Percentiles rank a stretch among this genome's conserved stretches.
These are phyloP conservation scores for Piscicola geometra DNA, from an alignment of 2,888 invertebrate species.

Conservation along the genomic window DNA sequence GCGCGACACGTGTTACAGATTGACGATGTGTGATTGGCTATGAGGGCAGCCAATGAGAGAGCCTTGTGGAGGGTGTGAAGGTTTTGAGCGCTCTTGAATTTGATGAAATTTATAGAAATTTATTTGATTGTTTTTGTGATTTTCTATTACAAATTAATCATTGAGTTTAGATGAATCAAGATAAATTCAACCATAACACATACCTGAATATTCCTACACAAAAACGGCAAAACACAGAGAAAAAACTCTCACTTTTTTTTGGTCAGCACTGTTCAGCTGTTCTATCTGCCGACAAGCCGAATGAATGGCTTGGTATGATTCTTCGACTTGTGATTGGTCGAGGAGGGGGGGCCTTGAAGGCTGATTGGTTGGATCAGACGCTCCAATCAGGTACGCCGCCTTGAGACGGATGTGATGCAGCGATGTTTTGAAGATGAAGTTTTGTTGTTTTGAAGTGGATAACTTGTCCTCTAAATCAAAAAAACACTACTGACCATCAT, in stretches of 20 bases:
- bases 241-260: too few species aligned
- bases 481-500: too few species aligned
- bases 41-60: slow-evolving; percentile 81
- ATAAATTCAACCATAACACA: too few species aligned
- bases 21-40: slow-evolving; percentile 91
- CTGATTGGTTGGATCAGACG: slow-evolving; percentile 81
- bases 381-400: slow-evolving; percentile 88
- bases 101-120: neutral
- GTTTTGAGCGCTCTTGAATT: neutral
- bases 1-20: slow-evolving; percentile 89
- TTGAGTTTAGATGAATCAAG: neutral
- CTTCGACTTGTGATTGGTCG: slow-evolving; percentile 56
- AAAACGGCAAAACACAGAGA: too few species aligned
- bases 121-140: slow-evolving; percentile 4
- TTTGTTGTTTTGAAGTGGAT: too few species aligned
- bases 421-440: neutral
- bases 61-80: slow-evolving; percentile 60
- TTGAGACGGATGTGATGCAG: slow-evolving; percentile 43
- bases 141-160: neutral
- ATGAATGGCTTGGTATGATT: slow-evolving; percentile 84
- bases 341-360: slow-evolving; percentile 67
- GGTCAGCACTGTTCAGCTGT: too few species aligned
- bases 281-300: slow-evolving; percentile 69
- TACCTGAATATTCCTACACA: too few species aligned
- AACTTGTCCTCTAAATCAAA: too few species aligned